Evolutionary conservation across 1,140 invertebrate genomes (phyloP), one percentile per base, ranked within the genome.

Genomic region (Pseudomyrmex sp.): DNA sequence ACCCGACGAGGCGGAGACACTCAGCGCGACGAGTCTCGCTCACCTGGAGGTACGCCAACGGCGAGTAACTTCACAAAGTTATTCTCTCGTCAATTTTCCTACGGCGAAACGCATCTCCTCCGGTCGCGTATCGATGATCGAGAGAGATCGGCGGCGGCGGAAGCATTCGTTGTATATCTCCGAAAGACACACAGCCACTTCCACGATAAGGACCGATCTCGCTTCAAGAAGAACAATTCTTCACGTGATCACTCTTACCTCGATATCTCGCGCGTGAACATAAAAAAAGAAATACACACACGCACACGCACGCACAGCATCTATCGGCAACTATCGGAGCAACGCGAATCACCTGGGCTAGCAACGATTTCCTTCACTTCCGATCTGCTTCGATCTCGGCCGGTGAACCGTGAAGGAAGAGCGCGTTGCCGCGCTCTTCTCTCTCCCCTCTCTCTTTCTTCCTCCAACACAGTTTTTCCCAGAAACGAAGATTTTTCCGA

Each of bases 51-150:
- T 0, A 8, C 18, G 9, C 23, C 12, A 3, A n/a, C 10, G 52
- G 46, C 66, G 44, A 56, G 52, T 7, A 7, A 35, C 35, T 35
- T 35, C 4, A 35, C 35, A 35, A 35, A 5, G 35, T 35, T 35
- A 35, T 35, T 35, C 35, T 7, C 5, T 35, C 35, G 35, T 35
- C 35, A 35, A 35, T 35, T 35, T 35, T 35, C 35, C 35, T 12
- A 48, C 56, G 52, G 52, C 76, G 77, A 70, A 68, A 84, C 59
- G 70, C 89, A 90, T 90, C 79, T 88, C 73, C 35, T 72, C 68
- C 72, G 58, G 70, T 82, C 35, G 58, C 13, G 56, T 66, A 59
- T 61, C 59, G 52, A 69, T 26, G 46, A 50, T 76, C n/a, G 59
- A 52, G 3, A 23, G 76, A 62, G 26, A 26, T 26, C 26, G 26